A percentile compares a stretch with the other conserved stretches of the same genome.
Evolutionary conservation across 2,797 vertebrate species (phyloP).

Genomic region (Schizopygopsis pylzovi): DNA sequence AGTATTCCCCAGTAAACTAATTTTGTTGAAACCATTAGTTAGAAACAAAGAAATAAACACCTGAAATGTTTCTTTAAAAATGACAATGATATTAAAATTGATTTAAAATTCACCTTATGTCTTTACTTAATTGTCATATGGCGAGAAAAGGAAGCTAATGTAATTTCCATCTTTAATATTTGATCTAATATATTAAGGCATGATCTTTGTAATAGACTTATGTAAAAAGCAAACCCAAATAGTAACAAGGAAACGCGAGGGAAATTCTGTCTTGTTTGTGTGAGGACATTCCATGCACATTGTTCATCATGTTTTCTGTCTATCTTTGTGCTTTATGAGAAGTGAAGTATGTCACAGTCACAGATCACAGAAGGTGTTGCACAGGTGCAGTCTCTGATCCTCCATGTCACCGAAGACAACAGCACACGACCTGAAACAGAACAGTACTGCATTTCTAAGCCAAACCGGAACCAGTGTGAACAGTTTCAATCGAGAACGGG

Average conservation of each 20-base stretch:
- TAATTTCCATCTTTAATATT: background rate
- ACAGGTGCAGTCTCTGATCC: background rate
- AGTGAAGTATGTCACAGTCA: background rate
- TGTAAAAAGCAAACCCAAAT: background rate
- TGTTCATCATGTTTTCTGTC: background rate
- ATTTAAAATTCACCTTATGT: background rate
- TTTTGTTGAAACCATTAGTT: background rate
- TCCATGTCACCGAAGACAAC: background rate
- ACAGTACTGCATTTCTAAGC: background rate
- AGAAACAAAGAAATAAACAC: background rate
- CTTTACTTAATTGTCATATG: background rate
- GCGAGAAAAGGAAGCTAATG: background rate
- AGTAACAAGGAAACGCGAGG: conserved; percentile 3
- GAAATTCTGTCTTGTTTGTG: background rate
- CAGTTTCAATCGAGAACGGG: background rate
- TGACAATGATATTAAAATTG: fast-evolving
- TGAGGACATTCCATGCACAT: background rate
- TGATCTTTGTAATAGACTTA: background rate
- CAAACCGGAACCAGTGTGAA: background rate
- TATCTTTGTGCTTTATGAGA: conserved; percentile 15
- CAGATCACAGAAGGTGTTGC: background rate
- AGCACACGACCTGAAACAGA: background rate
- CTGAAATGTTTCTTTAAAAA: background rate
- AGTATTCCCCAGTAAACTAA: background rate
- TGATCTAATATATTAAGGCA: background rate